Base-by-base conservation (phyloP, 30 jellyfish, hydroid and myxozoan species). In the Sanderia malayensis region DNA sequence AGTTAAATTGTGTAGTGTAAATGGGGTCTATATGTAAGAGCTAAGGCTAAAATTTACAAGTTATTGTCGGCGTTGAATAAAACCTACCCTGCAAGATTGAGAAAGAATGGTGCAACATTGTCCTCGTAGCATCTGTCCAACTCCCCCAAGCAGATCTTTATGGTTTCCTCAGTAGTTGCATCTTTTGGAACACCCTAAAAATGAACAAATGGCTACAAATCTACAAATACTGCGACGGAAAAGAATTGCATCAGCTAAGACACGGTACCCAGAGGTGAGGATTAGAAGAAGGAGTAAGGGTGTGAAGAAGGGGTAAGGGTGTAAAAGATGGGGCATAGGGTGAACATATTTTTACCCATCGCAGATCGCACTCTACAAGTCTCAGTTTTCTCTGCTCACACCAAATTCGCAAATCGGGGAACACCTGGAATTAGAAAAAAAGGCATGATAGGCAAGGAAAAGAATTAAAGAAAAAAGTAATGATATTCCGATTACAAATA, bases 161-260 rank as follows among this genome's bases (percentile, higher is more conserved):
- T 92, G 11, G 99, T 92, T 58, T 92, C 99, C 53, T 92, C 99
- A 0, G 99, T 76, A 25, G 99, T 92, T 3, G 99, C 88, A 64
- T 92, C 99, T 85, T 92, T 92, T 58, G 99, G 99, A 1, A 92
- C 99, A 68, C 99, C 99, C 99, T 92, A 20, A 30, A 61, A 26
- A 29, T n/a, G n/a, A n/a, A n/a, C n/a, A n/a, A n/a, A n/a, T n/a
- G n/a, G n/a, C n/a, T n/a, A n/a, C n/a, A n/a, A n/a, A n/a, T n/a
- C n/a, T n/a, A n/a, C n/a, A n/a, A n/a, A n/a, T n/a, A n/a, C n/a
- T n/a, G n/a, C n/a, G n/a, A n/a, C n/a, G n/a, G n/a, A n/a, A n/a
- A n/a, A n/a, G n/a, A n/a, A n/a, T n/a, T n/a, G n/a, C n/a, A n/a
- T n/a, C n/a, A n/a, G n/a, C n/a, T n/a, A n/a, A n/a, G n/a, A n/a